phyloP scores from a whole-genome alignment of 1,140 invertebrate species.

The Phymastichus coffea region DNA sequence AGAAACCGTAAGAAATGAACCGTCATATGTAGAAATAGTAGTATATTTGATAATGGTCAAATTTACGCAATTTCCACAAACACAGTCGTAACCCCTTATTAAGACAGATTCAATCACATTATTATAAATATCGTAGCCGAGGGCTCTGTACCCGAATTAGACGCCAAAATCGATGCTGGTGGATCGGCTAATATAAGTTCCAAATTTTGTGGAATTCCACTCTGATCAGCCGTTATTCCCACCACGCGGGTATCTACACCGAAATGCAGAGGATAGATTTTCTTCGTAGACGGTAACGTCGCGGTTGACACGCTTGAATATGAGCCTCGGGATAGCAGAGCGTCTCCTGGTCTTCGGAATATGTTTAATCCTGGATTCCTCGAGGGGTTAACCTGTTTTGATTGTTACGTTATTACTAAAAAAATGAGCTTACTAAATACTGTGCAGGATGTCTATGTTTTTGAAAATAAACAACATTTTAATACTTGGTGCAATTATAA shows the following conservation, averaged over 20 bases:
- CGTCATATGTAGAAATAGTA: no score
- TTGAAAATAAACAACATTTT: no score
- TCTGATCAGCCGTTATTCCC: slow-evolving; percentile 43
- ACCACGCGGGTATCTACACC: slow-evolving; percentile 19
- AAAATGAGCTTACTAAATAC: neutral
- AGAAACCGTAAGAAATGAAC: no score
- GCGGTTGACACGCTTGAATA: slow-evolving; percentile 12
- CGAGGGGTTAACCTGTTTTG: slow-evolving; percentile 40
- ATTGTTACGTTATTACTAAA: neutral
- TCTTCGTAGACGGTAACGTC: slow-evolving; percentile 15
- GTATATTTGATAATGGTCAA: no score
- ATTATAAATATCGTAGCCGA: slow-evolving; percentile 38
- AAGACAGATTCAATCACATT: slow-evolving; percentile 27
- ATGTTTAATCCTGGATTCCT: slow-evolving; percentile 33
- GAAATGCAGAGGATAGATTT: slow-evolving; percentile 17
- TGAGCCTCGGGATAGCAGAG: slow-evolving; percentile 9
- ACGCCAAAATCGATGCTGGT: slow-evolving; percentile 33
- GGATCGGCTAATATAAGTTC: slow-evolving; percentile 45
- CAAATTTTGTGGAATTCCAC: slow-evolving; percentile 46
- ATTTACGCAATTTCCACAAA: no score
- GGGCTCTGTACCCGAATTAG: slow-evolving; percentile 37
- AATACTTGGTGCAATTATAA: no score
- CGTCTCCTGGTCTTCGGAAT: slow-evolving; percentile 32
- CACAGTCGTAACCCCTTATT: no score
- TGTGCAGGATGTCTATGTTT: no score